A percentile compares a stretch with the other conserved stretches of the same genome.
Conservation (phyloP, 2,888 invertebrate species). For the Nudaria mundana region DNA sequence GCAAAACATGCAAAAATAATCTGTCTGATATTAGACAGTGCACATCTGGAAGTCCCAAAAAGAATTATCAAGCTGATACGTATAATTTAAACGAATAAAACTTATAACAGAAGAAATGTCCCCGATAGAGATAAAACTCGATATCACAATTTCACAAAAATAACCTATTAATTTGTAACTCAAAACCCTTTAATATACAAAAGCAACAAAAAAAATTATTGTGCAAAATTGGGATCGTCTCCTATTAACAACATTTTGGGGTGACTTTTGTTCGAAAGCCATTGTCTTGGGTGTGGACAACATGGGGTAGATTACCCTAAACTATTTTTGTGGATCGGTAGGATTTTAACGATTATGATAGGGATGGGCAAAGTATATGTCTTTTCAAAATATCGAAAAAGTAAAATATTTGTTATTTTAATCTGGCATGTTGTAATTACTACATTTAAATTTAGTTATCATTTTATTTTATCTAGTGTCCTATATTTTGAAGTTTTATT, state of each 20-base stretch:
- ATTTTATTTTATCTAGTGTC: no score
- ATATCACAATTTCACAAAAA: constrained; percentile 44
- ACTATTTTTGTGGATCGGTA: constrained; percentile 51
- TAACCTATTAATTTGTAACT: constrained; percentile 70
- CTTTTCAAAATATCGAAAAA: background rate
- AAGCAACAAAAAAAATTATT: constrained; percentile 14
- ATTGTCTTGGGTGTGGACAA: constrained; percentile 45
- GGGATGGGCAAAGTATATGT: constrained; percentile 27
- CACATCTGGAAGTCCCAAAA: no score
- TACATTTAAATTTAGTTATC: background rate
- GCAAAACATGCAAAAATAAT: no score
- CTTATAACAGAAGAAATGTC: background rate
- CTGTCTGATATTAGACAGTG: no score
- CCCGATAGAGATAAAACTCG: background rate
- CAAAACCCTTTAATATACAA: constrained; percentile 46
- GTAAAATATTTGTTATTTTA: no score
- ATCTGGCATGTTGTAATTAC: no score
- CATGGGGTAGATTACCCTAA: constrained; percentile 55
- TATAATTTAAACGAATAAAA: background rate
- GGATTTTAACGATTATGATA: constrained; percentile 27
- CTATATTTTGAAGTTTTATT: no score
- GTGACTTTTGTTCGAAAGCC: constrained; percentile 66
- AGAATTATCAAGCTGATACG: no score
- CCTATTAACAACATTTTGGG: constrained; percentile 60
- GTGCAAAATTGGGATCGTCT: constrained; percentile 43